phyloP scores from a whole-genome alignment of 2,888 invertebrate species.

The Brachycybe producta region DNA sequence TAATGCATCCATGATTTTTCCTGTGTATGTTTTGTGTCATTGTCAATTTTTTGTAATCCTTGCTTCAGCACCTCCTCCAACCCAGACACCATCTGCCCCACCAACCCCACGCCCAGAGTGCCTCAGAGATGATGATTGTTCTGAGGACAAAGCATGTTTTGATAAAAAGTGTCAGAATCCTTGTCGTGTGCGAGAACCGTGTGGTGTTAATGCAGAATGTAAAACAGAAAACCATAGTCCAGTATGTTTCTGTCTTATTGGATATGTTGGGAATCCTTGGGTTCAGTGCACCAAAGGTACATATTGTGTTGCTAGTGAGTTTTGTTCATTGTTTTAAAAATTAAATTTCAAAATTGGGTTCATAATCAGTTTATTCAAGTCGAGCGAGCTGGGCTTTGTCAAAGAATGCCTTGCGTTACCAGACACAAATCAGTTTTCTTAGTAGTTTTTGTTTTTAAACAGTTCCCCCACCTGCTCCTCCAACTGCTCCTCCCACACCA shows the following conservation, averaged over 20 bases:
- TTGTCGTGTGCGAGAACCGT: slow-evolving; percentile 73
- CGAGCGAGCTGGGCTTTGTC: too few relatives aligned
- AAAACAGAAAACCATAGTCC: slow-evolving; percentile 70
- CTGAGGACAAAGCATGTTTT: slow-evolving; percentile 64
- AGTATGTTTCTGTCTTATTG: slow-evolving; percentile 75
- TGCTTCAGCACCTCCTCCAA: slow-evolving; percentile 1
- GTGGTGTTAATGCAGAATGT: slow-evolving; percentile 79
- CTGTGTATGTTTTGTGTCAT: not conserved
- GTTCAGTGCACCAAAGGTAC: slow-evolving; percentile 33
- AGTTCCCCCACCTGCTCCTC: slow-evolving; percentile 5
- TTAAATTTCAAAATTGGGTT: too few relatives aligned
- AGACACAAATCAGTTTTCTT: too few relatives aligned
- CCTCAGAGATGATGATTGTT: slow-evolving; percentile 73
- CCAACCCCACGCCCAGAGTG: slow-evolving; percentile 37
- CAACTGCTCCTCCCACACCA: slow-evolving; percentile 9
- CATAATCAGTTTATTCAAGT: too few relatives aligned
- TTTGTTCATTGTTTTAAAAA: too few relatives aligned
- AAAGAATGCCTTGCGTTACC: not conserved
- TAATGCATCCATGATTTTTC: not conserved
- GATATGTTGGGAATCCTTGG: slow-evolving; percentile 69
- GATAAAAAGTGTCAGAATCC: slow-evolving; percentile 80
- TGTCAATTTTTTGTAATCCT: not conserved
- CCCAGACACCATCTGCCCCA: not conserved
- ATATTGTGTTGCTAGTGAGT: too few relatives aligned
- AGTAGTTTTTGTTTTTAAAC: too few relatives aligned